Conservation (phyloP, 2,797 vertebrate genomes). For the Oceanodroma leucorhoa region DNA sequence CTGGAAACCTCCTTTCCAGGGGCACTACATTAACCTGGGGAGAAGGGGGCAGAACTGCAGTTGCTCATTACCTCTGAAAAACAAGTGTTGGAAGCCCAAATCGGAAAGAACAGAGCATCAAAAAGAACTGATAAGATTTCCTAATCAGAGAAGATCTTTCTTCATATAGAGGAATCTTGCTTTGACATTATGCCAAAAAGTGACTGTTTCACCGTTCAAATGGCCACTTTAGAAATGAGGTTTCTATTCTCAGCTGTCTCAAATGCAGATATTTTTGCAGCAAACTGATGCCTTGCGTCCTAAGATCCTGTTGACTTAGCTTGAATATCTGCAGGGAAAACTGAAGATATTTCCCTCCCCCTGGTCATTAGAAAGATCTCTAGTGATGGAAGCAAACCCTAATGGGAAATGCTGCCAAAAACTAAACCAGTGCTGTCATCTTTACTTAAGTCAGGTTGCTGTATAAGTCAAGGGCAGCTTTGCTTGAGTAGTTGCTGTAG, state of each 20-base stretch:
- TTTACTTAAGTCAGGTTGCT: background rate
- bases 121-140: background rate
- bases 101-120: background rate
- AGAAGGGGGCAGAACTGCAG: rapidly evolving
- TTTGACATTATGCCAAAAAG: background rate
- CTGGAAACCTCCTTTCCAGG: background rate
- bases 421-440: background rate
- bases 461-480: background rate
- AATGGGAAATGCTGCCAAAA: background rate
- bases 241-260: background rate
- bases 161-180: background rate
- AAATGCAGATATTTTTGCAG: background rate
- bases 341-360: background rate
- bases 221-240: background rate
- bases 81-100: background rate
- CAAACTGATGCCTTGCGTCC: background rate
- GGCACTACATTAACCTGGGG: background rate
- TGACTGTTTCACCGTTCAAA: background rate
- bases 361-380: background rate
- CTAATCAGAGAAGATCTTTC: background rate
- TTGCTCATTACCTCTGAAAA: background rate
- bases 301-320: background rate
- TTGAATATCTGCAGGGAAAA: background rate
- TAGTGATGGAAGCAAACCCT: background rate
- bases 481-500: background rate